These are phyloP conservation scores for Nemotelus nigrinus DNA, from an alignment of 2,888 invertebrate genomes.

Conservation along the genomic window DNA sequence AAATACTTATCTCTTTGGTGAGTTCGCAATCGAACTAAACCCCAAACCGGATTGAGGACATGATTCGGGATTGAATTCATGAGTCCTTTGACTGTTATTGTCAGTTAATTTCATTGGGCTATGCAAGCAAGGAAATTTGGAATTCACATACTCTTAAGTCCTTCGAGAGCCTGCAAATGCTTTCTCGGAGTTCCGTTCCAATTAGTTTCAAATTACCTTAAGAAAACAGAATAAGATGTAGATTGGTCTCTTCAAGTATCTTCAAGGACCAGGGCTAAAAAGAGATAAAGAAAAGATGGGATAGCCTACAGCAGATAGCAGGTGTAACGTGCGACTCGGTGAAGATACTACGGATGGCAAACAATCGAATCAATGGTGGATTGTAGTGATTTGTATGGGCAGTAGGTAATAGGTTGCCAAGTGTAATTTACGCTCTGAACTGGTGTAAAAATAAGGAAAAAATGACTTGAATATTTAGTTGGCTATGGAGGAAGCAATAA, in stretches of 20 bases:
- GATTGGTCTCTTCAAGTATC: neutral
- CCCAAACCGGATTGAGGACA: conserved; percentile 23
- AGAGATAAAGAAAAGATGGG: neutral
- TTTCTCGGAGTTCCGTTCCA: conserved; percentile 1
- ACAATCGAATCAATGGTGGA: neutral
- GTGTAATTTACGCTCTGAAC: no score
- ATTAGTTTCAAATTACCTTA: conserved; percentile 15
- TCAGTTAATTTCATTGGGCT: conserved; percentile 31
- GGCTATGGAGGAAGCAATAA: no score
- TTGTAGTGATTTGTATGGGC: neutral
- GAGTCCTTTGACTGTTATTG: conserved; percentile 34
- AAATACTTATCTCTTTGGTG: conserved; percentile 28
- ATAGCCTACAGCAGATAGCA: neutral
- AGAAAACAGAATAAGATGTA: neutral
- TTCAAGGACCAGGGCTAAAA: neutral
- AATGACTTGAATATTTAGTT: no score
- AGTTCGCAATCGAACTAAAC: conserved; percentile 17
- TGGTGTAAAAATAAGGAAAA: no score
- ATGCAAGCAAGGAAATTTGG: conserved; percentile 32
- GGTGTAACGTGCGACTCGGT: neutral
- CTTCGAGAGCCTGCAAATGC: neutral
- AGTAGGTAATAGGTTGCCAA: neutral
- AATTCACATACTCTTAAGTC: conserved; percentile 9
- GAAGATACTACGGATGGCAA: neutral
- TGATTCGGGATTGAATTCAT: conserved; percentile 4